phyloP scores from a whole-genome alignment of 2,797 vertebrate species.

The Leptatherina wallacei region DNA sequence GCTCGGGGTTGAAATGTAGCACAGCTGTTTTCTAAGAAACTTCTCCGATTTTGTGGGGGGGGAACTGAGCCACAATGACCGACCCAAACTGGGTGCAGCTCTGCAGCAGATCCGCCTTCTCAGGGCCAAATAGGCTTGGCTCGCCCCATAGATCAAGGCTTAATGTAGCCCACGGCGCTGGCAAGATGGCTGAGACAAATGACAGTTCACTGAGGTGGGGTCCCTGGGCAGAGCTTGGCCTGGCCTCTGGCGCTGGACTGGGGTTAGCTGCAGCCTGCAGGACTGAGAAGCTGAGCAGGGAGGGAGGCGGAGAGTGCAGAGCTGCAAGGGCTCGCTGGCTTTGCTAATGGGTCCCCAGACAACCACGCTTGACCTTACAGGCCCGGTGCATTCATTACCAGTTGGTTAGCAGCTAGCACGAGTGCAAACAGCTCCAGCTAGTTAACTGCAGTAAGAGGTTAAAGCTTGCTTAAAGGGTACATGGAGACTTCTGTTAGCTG shows the following conservation, averaged over 20 bases:
- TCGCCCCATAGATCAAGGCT: conserved; percentile 75
- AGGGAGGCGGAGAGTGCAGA: conserved; percentile 17
- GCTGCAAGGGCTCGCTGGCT: conserved; percentile 52
- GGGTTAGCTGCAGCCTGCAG: conserved; percentile 63
- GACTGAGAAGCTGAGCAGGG: conserved; percentile 51
- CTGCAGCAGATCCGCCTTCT: conserved; percentile 16
- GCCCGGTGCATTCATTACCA: conserved; percentile 77
- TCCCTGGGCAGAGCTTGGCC: conserved; percentile 66
- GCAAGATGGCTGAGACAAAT: conserved; percentile 75
- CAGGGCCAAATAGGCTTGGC: conserved; percentile 42
- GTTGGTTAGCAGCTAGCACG: conserved; percentile 65
- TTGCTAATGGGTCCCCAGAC: conserved; percentile 82
- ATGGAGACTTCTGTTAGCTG: neutral
- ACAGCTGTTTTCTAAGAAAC: neutral
- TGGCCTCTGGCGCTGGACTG: conserved; percentile 55
- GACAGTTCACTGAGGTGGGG: conserved; percentile 73
- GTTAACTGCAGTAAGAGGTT: conserved; percentile 54
- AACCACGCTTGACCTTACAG: conserved; percentile 73
- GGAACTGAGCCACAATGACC: neutral
- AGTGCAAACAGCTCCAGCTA: conserved; percentile 31
- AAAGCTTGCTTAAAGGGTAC: conserved; percentile 35
- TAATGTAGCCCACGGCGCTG: conserved; percentile 65
- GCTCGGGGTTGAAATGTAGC: neutral
- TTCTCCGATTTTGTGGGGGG: neutral
- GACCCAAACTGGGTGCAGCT: neutral